Conservation (phyloP, 1,140 invertebrate species). For the Samia ricini region DNA sequence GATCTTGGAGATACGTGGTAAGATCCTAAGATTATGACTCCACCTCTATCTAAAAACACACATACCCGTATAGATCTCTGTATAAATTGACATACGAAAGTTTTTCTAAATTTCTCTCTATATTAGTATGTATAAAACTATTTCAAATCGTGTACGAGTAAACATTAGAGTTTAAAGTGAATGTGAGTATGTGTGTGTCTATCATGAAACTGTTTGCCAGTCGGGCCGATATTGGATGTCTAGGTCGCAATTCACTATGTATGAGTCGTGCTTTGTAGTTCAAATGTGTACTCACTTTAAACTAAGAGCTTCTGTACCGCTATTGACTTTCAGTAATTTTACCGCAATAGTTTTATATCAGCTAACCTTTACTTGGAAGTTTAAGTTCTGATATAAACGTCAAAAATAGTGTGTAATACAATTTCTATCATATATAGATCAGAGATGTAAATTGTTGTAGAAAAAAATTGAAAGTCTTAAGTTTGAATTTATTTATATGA, state of each 20-base stretch:
- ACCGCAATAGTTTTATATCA: neutral
- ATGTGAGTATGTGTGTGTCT: slow-evolving; percentile 1
- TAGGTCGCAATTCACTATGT: slow-evolving; percentile 32
- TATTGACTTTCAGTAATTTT: neutral
- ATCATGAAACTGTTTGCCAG: slow-evolving; percentile 22
- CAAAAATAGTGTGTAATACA: too few species aligned
- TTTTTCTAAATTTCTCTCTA: too few species aligned
- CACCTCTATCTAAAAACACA: too few species aligned
- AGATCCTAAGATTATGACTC: too few species aligned
- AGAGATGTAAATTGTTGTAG: too few species aligned
- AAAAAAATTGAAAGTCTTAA: too few species aligned
- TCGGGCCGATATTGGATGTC: slow-evolving; percentile 24
- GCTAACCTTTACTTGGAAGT: neutral
- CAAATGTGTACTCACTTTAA: slow-evolving; percentile 24
- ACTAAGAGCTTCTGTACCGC: slow-evolving; percentile 6
- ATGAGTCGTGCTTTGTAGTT: slow-evolving; percentile 24
- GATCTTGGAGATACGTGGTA: too few species aligned
- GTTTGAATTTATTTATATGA: too few species aligned
- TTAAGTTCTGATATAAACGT: neutral
- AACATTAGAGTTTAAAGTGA: slow-evolving; percentile 4
- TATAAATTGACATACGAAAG: too few species aligned
- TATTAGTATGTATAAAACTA: too few species aligned
- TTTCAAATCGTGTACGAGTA: neutral
- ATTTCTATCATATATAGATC: too few species aligned
- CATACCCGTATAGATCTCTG: too few species aligned